Evolutionary conservation across 2,113 vertebrate genomes (phyloP).

Genomic region (Campylomormyrus numenius): DNA sequence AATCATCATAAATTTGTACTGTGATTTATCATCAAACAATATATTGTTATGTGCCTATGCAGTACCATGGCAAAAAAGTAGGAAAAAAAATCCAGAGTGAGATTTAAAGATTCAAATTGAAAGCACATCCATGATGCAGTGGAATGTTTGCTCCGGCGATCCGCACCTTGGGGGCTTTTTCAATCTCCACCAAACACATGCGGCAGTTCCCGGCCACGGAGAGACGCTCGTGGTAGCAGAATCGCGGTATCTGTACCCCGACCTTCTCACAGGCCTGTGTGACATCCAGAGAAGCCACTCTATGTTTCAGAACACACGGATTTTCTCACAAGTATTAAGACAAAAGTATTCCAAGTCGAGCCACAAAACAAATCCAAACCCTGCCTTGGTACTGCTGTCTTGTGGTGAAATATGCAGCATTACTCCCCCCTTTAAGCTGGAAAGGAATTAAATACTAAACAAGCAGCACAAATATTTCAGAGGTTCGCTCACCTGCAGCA

Average conservation of each 20-base stretch:
- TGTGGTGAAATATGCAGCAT: neutral
- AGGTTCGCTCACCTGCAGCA: constrained; percentile 72
- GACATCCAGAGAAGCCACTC: neutral
- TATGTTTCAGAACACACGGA: neutral
- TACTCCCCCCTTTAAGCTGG: neutral
- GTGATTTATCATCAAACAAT: neutral
- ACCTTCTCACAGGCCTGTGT: constrained; percentile 83
- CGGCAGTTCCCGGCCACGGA: constrained; percentile 92
- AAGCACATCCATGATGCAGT: neutral
- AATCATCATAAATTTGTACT: neutral
- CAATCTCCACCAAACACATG: constrained; percentile 95
- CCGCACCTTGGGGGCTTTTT: constrained; percentile 83
- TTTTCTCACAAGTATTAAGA: neutral
- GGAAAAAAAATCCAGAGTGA: neutral
- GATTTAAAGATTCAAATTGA: neutral
- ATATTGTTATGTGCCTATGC: neutral
- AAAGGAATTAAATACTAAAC: neutral
- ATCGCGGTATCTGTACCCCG: constrained; percentile 90
- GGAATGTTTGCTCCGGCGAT: neutral
- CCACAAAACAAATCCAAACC: neutral
- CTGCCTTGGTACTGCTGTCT: neutral
- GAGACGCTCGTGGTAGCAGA: constrained; percentile 91
- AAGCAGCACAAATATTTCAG: neutral
- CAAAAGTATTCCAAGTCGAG: neutral
- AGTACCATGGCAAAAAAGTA: neutral